phyloP scores from a whole-genome alignment of 2,888 invertebrate species.

The Pollenia angustigena region DNA sequence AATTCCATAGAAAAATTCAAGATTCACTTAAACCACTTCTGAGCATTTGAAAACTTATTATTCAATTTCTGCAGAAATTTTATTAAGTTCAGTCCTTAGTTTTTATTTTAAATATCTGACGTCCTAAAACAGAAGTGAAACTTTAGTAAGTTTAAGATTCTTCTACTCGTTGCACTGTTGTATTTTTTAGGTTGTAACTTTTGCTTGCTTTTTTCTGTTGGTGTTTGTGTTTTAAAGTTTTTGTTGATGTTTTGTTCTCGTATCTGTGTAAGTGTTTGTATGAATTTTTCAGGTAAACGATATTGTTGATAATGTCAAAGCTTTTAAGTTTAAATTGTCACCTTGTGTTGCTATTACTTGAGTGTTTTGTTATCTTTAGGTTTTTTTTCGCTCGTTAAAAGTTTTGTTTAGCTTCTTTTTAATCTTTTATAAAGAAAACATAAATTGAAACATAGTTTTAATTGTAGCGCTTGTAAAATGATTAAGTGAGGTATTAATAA shows the following conservation, averaged over 20 bases:
- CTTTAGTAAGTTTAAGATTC: not conserved
- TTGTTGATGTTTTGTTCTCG: not conserved
- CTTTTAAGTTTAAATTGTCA: constrained; percentile 71
- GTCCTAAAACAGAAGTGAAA: constrained; percentile 5
- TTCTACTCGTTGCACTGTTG: constrained; percentile 15
- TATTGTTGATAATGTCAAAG: constrained; percentile 68
- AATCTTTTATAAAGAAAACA: not conserved
- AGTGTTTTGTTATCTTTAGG: constrained; percentile 59
- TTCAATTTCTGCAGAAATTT: no score
- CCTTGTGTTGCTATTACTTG: constrained; percentile 60
- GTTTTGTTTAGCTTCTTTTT: constrained; percentile 10
- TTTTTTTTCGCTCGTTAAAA: constrained; percentile 45
- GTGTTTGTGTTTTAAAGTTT: not conserved
- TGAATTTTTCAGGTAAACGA: constrained; percentile 49
- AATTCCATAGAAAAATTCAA: no score
- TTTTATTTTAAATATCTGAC: not conserved
- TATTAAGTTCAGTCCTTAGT: no score
- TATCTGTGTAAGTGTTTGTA: not conserved
- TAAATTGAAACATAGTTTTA: not conserved
- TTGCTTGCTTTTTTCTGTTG: constrained; percentile 28
- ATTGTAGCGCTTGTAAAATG: not conserved
- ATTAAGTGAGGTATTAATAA: not conserved
- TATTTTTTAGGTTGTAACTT: constrained; percentile 43
- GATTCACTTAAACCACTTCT: no score
- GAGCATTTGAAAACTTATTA: no score